Base-by-base conservation (phyloP, 2,113 vertebrate species). In the Zosterops japonicus region DNA sequence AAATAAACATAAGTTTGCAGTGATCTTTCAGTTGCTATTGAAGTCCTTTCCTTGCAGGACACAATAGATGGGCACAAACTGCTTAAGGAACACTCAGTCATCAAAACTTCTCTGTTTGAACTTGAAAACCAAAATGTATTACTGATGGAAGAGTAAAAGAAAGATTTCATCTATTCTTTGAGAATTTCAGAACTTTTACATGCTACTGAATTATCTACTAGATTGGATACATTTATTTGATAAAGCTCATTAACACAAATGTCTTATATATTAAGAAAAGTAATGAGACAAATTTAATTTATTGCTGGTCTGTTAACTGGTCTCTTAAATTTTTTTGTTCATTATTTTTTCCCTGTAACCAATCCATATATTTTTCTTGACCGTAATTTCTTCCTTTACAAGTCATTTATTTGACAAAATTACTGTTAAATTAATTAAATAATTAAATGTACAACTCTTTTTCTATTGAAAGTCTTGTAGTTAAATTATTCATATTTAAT, bases 81-180 rank as follows among this genome's bases (percentile, higher is more conserved):
- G 8, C 91, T 91, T 67, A 92, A 89, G 33, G 68, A 75, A 71
- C 80, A 83, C 49, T 31, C 2, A 94, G 2, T 81, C 77, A 79
- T 83, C 82, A 97, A 85, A 92, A 8, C 18, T 83, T 46, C 56
- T 60, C 72, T 77, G 5, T 14, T 53, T 76, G 50, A 50, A 5
- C 11, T 81, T 94, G 25, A 83, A 89, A 95, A 93, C 35, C 9
- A 91, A 25, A 78, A 89, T 75, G 28, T 74, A 22, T 81, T 76
- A 82, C 19, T 7, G 52, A 16, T 24, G 14, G 71, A 78, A 88
- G 74, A 71, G 14, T 72, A 72, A 18, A 18, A 68, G 13, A 49
- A 67, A 24, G 4, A 46, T 78, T 94, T 85, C 17, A 77, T 17
- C 1, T 1, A 11, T 71, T 29, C 9, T 29, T 63, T 33, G 7